A percentile compares a stretch with the other conserved stretches of the same genome.
Evolutionary conservation across 2,113 vertebrate species (phyloP).

Genomic region (Rhadina sibilatrix): DNA sequence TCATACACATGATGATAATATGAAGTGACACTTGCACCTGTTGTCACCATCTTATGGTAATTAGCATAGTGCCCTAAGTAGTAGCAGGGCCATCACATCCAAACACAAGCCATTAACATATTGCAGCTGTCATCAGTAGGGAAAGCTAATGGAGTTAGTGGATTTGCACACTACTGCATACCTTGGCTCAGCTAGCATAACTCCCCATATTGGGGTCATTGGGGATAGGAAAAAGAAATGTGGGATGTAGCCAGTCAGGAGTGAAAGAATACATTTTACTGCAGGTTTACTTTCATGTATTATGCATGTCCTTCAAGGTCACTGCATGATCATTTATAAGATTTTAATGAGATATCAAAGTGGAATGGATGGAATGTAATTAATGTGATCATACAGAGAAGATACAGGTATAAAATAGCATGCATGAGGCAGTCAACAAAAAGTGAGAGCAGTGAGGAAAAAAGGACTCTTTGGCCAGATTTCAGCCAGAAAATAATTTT

Average conservation of each 20-base stretch:
- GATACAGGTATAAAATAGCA: slow-evolving; percentile 70
- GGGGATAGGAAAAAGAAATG: slow-evolving; percentile 76
- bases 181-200: slow-evolving; percentile 74
- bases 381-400: slow-evolving; percentile 76
- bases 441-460: background rate
- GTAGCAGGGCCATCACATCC: slow-evolving; percentile 76
- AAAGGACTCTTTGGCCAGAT: background rate
- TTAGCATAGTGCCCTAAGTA: slow-evolving; percentile 83
- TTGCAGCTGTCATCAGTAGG: slow-evolving; percentile 82
- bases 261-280: slow-evolving; percentile 87
- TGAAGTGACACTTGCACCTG: slow-evolving; percentile 83
- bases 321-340: slow-evolving; percentile 86
- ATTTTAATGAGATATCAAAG: slow-evolving; percentile 89
- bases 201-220: slow-evolving; percentile 78
- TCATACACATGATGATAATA: slow-evolving; percentile 71
- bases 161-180: slow-evolving; percentile 73
- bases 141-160: slow-evolving; percentile 75
- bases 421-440: slow-evolving; percentile 56
- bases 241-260: slow-evolving; percentile 82
- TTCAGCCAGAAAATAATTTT: slow-evolving; percentile 7
- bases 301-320: slow-evolving; percentile 86
- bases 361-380: slow-evolving; percentile 81
- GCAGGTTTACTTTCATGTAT: slow-evolving; percentile 88
- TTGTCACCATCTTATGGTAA: slow-evolving; percentile 83
- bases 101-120: slow-evolving; percentile 85